phyloP scores from a whole-genome alignment of 2,888 invertebrate genomes.

The Agrotis exclamationis region DNA sequence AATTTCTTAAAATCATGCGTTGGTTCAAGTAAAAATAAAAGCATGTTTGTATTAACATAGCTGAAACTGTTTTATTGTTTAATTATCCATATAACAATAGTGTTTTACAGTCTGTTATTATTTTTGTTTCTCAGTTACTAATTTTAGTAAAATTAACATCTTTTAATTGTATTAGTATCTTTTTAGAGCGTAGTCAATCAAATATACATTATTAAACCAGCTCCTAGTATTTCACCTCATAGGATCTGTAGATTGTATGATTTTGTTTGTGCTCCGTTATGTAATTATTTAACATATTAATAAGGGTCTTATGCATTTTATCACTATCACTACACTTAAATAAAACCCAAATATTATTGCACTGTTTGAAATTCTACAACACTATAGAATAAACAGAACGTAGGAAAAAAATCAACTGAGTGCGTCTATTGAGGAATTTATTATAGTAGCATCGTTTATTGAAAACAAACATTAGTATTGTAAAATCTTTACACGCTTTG shows the following conservation, averaged over 20 bases:
- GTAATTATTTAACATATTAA: not conserved
- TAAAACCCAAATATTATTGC: not conserved
- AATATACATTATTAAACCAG: too few species aligned
- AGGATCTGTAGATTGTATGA: not conserved
- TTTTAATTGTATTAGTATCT: not conserved
- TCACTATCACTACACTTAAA: not conserved
- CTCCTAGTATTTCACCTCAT: not conserved
- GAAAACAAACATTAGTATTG: not conserved
- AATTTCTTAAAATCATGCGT: slow-evolving; percentile 50
- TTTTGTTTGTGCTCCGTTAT: not conserved
- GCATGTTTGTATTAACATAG: not conserved
- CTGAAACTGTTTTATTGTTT: not conserved
- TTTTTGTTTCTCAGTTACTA: not conserved
- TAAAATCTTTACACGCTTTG: not conserved
- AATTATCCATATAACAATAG: not conserved
- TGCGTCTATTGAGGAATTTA: not conserved
- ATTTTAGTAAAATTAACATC: not conserved
- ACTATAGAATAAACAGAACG: not conserved
- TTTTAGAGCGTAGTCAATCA: not conserved
- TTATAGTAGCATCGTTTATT: not conserved
- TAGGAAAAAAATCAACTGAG: not conserved
- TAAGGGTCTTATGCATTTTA: not conserved
- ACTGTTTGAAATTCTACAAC: not conserved
- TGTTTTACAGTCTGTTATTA: not conserved
- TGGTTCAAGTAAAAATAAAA: slow-evolving; percentile 11